These are phyloP conservation scores for Cartodere bifasciata DNA, from an alignment of 2,888 invertebrate species.

Conservation along the genomic window DNA sequence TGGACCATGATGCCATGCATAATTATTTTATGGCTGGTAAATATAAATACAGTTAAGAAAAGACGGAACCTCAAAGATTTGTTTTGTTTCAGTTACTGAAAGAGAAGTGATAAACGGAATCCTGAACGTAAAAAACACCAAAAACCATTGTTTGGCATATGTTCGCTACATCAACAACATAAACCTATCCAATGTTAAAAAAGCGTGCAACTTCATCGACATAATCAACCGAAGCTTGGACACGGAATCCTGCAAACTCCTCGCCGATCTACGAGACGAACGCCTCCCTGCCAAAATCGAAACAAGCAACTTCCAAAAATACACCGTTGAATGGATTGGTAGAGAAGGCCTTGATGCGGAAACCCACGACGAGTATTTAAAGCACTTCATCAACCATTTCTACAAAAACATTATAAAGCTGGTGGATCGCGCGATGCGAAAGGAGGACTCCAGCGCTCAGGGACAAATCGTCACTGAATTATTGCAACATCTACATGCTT, in stretches of 20 bases:
- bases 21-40: slow-evolving; percentile 98
- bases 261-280: slow-evolving; percentile 82
- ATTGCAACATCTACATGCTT: slow-evolving; percentile 88
- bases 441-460: slow-evolving; percentile 87
- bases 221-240: slow-evolving; percentile 86
- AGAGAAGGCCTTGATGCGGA: slow-evolving; percentile 86
- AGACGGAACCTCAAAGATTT: not conserved
- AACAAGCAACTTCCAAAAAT: slow-evolving; percentile 77
- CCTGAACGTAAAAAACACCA: slow-evolving; percentile 83
- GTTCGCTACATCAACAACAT: slow-evolving; percentile 94
- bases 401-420: slow-evolving; percentile 84
- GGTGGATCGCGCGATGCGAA: slow-evolving; percentile 89
- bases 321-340: slow-evolving; percentile 95
- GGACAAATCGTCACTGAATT: slow-evolving; percentile 91
- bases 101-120: slow-evolving; percentile 95
- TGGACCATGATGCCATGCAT: slow-evolving; percentile 88
- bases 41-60: slow-evolving; percentile 6
- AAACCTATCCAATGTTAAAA: slow-evolving; percentile 85
- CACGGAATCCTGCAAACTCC: slow-evolving; percentile 78
- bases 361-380: slow-evolving; percentile 86
- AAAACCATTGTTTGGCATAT: slow-evolving; percentile 92
- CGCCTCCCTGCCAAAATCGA: slow-evolving; percentile 82
- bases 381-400: slow-evolving; percentile 88
- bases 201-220: slow-evolving; percentile 91
- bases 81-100: slow-evolving; percentile 69